These are phyloP conservation scores for Atta cephalotes DNA, from an alignment of 1,140 invertebrate species.

Conservation along the genomic window DNA sequence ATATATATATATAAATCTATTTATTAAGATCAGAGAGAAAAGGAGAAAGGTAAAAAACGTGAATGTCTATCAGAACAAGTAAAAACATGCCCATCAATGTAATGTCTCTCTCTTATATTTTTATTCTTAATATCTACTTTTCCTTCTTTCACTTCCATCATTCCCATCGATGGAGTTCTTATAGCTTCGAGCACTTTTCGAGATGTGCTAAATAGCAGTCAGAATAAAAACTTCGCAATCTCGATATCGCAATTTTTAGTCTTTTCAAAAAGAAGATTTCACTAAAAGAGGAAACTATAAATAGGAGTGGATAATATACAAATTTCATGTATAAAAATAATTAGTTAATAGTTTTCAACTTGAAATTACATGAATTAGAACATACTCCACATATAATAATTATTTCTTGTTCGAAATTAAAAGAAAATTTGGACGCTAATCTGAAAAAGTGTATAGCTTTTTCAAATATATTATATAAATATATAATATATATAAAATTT, in stretches of 20 bases:
- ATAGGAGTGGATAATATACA: background rate
- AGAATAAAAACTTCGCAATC: constrained; percentile 67
- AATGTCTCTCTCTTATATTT: constrained; percentile 20
- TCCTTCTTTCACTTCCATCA: constrained; percentile 18
- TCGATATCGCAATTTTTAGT: constrained; percentile 26
- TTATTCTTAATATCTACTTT: constrained; percentile 36
- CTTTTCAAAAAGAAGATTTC: background rate
- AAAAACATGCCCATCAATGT: background rate
- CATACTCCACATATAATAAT: background rate
- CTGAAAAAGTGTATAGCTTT: background rate
- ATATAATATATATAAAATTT: constrained; percentile 3
- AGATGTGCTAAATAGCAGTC: constrained; percentile 65
- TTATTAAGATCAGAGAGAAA: background rate
- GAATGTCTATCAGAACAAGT: background rate
- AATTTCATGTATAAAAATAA: background rate
- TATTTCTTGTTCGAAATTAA: background rate
- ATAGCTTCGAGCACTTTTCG: constrained; percentile 60
- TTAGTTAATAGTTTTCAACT: background rate
- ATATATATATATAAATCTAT: background rate
- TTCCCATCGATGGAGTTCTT: constrained; percentile 44
- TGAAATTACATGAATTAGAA: background rate
- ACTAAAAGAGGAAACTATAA: background rate
- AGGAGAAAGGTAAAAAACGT: background rate
- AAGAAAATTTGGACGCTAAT: background rate
- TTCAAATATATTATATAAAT: background rate